phyloP scores from a whole-genome alignment of 1,140 invertebrate genomes.

The Portunus trituberculatus region DNA sequence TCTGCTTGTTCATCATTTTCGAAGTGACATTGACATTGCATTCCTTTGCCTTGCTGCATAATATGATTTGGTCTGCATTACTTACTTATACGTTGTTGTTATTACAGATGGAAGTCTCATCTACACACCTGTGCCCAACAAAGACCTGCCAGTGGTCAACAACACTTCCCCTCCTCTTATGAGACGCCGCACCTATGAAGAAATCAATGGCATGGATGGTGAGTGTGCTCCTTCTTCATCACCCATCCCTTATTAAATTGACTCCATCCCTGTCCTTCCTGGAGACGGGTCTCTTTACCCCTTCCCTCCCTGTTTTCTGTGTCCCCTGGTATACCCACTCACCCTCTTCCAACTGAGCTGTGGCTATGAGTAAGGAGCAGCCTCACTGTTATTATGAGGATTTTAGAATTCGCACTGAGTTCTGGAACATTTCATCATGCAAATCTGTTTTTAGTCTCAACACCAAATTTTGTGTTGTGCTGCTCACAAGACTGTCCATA shows the following conservation, averaged over 20 bases:
- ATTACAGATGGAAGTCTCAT: slow-evolving; percentile 88
- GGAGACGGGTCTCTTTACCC: background rate
- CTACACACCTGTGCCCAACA: slow-evolving; percentile 87
- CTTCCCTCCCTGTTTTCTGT: background rate
- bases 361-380: background rate
- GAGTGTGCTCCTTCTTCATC: slow-evolving; percentile 75
- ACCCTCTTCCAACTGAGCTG: background rate
- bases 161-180: slow-evolving; percentile 83
- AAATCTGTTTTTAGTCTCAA: too few relatives aligned
- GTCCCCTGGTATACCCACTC: background rate
- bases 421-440: background rate
- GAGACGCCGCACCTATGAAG: slow-evolving; percentile 90
- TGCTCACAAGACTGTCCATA: too few relatives aligned
- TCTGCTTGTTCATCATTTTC: slow-evolving; percentile 36
- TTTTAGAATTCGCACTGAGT: background rate
- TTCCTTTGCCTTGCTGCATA: background rate
- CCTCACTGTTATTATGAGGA: background rate
- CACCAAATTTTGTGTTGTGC: too few relatives aligned
- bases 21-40: slow-evolving; percentile 4
- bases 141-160: slow-evolving; percentile 66
- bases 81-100: background rate
- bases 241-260: background rate
- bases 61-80: background rate
- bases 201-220: slow-evolving; percentile 94
- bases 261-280: background rate